A percentile compares a stretch with the other conserved stretches of the same genome.
phyloP scores from a whole-genome alignment of 2,888 invertebrate genomes.

The Drosophila helvetica region DNA sequence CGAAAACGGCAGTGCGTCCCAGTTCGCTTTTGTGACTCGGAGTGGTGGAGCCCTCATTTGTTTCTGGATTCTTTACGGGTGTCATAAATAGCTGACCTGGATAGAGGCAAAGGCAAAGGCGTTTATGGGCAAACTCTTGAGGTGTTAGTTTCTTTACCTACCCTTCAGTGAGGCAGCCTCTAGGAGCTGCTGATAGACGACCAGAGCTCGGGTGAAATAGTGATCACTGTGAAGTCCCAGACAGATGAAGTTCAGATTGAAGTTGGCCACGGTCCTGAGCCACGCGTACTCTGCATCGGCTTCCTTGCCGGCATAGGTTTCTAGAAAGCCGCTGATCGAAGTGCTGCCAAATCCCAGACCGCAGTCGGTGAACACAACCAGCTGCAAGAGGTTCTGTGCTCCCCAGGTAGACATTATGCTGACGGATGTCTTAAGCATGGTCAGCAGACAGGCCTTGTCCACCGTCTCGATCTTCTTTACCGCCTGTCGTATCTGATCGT shows the following conservation, averaged over 20 bases:
- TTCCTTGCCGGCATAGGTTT: slow-evolving; percentile 72
- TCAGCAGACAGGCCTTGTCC: slow-evolving; percentile 94
- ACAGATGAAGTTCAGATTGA: slow-evolving; percentile 91
- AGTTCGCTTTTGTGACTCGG: slow-evolving; percentile 80
- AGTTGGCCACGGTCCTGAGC: slow-evolving; percentile 91
- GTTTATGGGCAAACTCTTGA: not conserved
- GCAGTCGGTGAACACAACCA: slow-evolving; percentile 91
- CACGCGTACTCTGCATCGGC: slow-evolving; percentile 85
- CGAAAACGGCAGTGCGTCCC: slow-evolving; percentile 79
- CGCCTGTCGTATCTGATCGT: slow-evolving; percentile 90
- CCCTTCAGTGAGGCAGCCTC: slow-evolving; percentile 90
- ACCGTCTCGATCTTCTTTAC: slow-evolving; percentile 91
- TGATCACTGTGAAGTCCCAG: slow-evolving; percentile 88
- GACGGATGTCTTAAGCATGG: slow-evolving; percentile 91
- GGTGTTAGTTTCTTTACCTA: slow-evolving; percentile 50
- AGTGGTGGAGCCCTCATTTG: slow-evolving; percentile 19
- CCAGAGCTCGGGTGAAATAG: slow-evolving; percentile 83
- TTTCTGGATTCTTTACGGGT: slow-evolving; percentile 54
- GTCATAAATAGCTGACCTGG: slow-evolving; percentile 77
- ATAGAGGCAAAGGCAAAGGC: not conserved
- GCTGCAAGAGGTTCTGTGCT: slow-evolving; percentile 92
- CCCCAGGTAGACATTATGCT: slow-evolving; percentile 95
- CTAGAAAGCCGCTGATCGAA: slow-evolving; percentile 86
- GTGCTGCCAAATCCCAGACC: slow-evolving; percentile 87
- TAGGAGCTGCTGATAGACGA: slow-evolving; percentile 89